These are phyloP conservation scores for Leucophenga montana DNA, from an alignment of 2,888 invertebrate genomes.

Conservation along the genomic window DNA sequence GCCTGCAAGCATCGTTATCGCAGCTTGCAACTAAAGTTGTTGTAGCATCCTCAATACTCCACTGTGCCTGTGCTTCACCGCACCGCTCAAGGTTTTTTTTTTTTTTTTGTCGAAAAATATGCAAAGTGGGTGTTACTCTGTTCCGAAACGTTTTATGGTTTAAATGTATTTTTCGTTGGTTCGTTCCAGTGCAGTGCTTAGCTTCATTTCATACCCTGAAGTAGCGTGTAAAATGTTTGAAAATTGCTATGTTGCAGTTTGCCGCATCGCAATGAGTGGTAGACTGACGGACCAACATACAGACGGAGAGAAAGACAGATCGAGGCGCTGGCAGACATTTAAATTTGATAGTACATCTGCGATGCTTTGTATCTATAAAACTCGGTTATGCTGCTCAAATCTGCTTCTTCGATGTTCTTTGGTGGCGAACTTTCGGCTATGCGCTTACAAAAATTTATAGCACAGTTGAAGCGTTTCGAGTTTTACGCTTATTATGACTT, in stretches of 20 bases:
- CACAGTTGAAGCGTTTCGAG: background rate
- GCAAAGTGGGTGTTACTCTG: slow-evolving; percentile 41
- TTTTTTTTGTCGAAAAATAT: slow-evolving; percentile 19
- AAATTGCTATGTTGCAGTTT: slow-evolving; percentile 45
- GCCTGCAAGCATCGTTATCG: slow-evolving; percentile 20
- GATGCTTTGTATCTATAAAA: too few species aligned
- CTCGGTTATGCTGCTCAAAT: background rate
- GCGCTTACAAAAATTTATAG: slow-evolving; percentile 2
- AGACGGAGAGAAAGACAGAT: too few species aligned
- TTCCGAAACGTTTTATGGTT: slow-evolving; percentile 13
- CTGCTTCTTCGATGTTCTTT: background rate
- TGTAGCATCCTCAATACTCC: background rate
- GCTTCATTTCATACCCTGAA: slow-evolving; percentile 36
- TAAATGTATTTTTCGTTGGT: background rate
- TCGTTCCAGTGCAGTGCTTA: background rate
- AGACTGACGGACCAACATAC: too few species aligned
- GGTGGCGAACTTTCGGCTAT: background rate
- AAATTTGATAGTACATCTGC: too few species aligned
- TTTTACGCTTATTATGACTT: too few species aligned
- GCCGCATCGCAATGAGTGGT: background rate
- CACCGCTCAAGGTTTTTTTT: background rate
- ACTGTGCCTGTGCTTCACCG: too few species aligned
- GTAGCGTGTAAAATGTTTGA: slow-evolving; percentile 48
- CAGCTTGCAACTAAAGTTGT: slow-evolving; percentile 5
- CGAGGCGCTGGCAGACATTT: too few species aligned